phyloP scores from a whole-genome alignment of 2,888 invertebrate genomes.

The Brachypterus glaber region DNA sequence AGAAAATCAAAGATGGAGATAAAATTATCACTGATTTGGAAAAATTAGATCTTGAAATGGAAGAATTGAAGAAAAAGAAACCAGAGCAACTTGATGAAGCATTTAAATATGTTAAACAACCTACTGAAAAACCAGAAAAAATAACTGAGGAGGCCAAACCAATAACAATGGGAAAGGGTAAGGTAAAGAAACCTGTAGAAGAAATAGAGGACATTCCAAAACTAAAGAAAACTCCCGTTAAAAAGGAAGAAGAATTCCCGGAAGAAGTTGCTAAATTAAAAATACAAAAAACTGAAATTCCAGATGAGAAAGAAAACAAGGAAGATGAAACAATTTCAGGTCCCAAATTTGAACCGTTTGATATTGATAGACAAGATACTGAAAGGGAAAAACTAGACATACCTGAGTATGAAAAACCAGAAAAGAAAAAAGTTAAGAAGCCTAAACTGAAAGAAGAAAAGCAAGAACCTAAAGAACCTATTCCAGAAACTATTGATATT shows the following conservation, averaged over 20 bases:
- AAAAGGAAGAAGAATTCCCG: conserved; percentile 30
- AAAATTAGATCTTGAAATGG: conserved; percentile 37
- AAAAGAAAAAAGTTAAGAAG: conserved; percentile 35
- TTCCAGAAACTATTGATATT: conserved; percentile 22
- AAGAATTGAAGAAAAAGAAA: conserved; percentile 34
- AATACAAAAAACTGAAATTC: conserved; percentile 27
- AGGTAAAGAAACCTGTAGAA: conserved; percentile 24
- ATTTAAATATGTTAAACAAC: conserved; percentile 26
- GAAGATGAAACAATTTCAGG: conserved; percentile 32
- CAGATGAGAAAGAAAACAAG: conserved; percentile 23
- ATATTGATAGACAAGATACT: conserved; percentile 36
- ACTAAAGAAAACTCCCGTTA: conserved; percentile 45
- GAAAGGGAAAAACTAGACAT: conserved; percentile 34
- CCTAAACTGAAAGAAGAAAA: conserved; percentile 32
- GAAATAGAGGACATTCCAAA: conserved; percentile 40
- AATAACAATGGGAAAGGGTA: background rate
- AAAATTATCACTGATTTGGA: conserved; percentile 45
- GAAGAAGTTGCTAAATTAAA: conserved; percentile 27
- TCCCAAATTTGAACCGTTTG: conserved; percentile 39
- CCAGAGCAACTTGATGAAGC: conserved; percentile 33
- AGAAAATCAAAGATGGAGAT: conserved; percentile 43
- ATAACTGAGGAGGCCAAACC: conserved; percentile 25
- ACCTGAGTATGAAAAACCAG: conserved; percentile 36
- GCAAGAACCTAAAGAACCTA: conserved; percentile 33
- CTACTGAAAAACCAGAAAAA: conserved; percentile 27